A percentile compares a stretch with the other conserved stretches of the same genome.
These are phyloP conservation scores for Crotalus helleri DNA, from an alignment of 2,113 vertebrate species.

Conservation along the genomic window DNA sequence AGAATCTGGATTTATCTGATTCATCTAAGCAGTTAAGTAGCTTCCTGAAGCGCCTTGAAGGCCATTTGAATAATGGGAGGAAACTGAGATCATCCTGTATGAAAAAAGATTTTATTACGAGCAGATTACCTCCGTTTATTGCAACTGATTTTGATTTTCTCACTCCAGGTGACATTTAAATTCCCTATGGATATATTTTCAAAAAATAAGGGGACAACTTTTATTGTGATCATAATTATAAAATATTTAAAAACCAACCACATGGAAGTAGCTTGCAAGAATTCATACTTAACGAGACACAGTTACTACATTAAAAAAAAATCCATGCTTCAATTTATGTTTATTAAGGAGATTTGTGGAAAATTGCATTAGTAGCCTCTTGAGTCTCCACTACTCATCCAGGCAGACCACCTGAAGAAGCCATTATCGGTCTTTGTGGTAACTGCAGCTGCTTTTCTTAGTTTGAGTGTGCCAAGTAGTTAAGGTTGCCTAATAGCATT, in stretches of 20 bases:
- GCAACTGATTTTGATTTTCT: slow-evolving; percentile 49
- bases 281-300: not conserved
- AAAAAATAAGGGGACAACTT: not conserved
- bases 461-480: not conserved
- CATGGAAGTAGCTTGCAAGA: not conserved
- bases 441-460: not conserved
- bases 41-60: slow-evolving; percentile 76
- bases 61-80: slow-evolving; percentile 66
- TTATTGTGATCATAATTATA: not conserved
- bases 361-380: not conserved
- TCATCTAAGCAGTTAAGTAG: slow-evolving; percentile 59
- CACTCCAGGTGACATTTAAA: slow-evolving; percentile 65
- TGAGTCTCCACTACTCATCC: not conserved
- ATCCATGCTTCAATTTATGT: not conserved
- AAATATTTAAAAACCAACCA: not conserved
- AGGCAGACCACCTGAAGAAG: not conserved
- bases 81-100: slow-evolving; percentile 75
- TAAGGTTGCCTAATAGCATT: not conserved
- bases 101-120: slow-evolving; percentile 85
- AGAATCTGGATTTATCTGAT: slow-evolving; percentile 65
- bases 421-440: not conserved
- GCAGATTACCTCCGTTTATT: slow-evolving; percentile 77
- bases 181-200: not conserved
- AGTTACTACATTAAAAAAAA: not conserved
- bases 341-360: not conserved